Evolutionary conservation across 2,113 vertebrate species (phyloP).

Genomic region (Hippocampus barbouri): DNA sequence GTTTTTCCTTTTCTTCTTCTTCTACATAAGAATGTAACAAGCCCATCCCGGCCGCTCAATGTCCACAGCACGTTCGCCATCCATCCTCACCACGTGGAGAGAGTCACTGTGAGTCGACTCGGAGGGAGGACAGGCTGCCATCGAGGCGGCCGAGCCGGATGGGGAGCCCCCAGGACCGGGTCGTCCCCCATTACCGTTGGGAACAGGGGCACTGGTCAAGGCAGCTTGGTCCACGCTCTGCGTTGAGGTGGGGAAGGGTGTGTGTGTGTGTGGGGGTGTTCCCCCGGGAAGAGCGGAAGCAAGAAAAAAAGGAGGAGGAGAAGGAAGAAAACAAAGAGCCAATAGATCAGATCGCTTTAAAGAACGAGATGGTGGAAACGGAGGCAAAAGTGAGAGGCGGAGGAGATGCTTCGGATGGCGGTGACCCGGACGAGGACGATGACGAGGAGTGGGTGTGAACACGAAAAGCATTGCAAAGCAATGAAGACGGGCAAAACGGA

Average conservation of each 20-base stretch:
- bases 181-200: constrained; percentile 76
- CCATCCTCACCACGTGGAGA: constrained; percentile 72
- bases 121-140: constrained; percentile 88
- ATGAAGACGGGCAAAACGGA: neutral
- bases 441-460: neutral
- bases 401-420: constrained; percentile 1
- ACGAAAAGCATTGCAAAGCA: neutral
- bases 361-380: constrained; percentile 16
- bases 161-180: constrained; percentile 81
- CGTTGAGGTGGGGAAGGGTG: neutral
- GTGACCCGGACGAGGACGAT: neutral
- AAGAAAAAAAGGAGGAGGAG: constrained; percentile 56
- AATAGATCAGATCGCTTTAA: constrained; percentile 48
- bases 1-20: neutral
- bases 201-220: constrained; percentile 75
- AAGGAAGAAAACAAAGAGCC: constrained; percentile 48
- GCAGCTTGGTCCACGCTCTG: constrained; percentile 82
- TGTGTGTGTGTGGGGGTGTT: constrained; percentile 33
- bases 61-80: constrained; percentile 12
- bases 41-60: constrained; percentile 22
- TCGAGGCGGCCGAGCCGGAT: constrained; percentile 81
- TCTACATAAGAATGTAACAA: neutral
- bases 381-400: constrained; percentile 14
- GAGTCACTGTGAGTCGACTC: constrained; percentile 90
- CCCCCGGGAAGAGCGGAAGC: constrained; percentile 73